phyloP scores from a whole-genome alignment of 2,113 vertebrate genomes.

The Bubo blakistoni region DNA sequence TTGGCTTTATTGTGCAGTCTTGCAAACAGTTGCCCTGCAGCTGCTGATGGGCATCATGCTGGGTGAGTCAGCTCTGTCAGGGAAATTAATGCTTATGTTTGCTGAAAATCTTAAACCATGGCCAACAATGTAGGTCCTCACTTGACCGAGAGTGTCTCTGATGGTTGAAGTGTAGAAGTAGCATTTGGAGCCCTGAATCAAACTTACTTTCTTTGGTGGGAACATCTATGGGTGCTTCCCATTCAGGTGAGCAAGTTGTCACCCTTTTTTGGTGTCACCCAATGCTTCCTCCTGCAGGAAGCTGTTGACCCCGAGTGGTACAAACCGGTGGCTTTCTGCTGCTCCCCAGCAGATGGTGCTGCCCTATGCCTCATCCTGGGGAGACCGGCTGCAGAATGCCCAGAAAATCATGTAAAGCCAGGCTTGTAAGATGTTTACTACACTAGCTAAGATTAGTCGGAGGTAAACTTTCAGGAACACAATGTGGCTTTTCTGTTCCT shows the following conservation, averaged over 20 bases:
- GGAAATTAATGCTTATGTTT: not conserved
- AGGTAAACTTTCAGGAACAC: not conserved
- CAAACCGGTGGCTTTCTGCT: not conserved
- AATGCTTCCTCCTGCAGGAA: accelerated
- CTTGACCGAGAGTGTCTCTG: not conserved
- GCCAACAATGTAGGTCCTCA: not conserved
- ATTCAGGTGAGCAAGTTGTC: not conserved
- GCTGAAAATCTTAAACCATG: not conserved
- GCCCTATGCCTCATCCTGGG: not conserved
- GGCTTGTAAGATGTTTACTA: not conserved
- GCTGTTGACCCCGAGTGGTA: not conserved
- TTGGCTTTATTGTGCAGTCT: not conserved
- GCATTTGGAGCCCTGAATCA: not conserved
- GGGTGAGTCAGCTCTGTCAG: not conserved
- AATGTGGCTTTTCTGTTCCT: not conserved
- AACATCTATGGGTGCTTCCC: not conserved
- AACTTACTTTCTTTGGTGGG: not conserved
- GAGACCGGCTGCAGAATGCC: not conserved
- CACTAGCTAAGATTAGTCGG: not conserved
- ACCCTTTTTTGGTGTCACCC: not conserved
- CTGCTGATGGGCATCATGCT: not conserved
- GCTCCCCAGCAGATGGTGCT: slow-evolving; percentile 62
- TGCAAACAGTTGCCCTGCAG: not conserved
- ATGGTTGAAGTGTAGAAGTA: accelerated
- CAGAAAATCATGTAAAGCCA: not conserved